Conservation (phyloP, 2,113 vertebrate genomes). For the Hystrix brachyura region DNA sequence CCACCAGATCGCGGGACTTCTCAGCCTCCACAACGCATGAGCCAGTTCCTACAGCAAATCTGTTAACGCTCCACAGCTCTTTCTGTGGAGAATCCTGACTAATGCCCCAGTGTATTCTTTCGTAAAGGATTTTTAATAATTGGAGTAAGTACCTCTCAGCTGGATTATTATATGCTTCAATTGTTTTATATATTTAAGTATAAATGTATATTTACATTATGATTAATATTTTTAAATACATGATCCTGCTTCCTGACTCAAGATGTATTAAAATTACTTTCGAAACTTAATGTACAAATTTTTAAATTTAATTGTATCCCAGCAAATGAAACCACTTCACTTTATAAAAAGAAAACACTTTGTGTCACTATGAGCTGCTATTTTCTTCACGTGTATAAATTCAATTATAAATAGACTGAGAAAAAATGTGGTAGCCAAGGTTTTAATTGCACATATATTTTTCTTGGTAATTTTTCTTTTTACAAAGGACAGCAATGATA, state of each 20-base stretch:
- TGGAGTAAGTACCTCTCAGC: not conserved
- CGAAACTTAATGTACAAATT: slow-evolving; percentile 22
- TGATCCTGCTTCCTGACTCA: not conserved
- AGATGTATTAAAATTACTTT: slow-evolving; percentile 31
- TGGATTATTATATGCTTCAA: not conserved
- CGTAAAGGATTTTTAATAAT: not conserved
- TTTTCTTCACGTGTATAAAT: not conserved
- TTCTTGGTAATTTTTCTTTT: slow-evolving; percentile 60
- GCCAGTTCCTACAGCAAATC: not conserved
- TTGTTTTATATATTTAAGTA: not conserved
- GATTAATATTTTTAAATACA: not conserved
- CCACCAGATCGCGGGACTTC: not conserved
- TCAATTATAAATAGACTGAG: slow-evolving; percentile 7
- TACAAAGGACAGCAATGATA: slow-evolving; percentile 19
- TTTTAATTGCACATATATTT: slow-evolving; percentile 44
- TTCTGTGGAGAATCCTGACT: not conserved
- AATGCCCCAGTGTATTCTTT: not conserved
- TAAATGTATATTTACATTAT: not conserved
- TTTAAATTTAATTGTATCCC: not conserved
- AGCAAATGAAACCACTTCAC: not conserved
- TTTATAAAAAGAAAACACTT: slow-evolving; percentile 31
- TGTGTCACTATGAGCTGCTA: not conserved
- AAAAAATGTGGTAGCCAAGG: not conserved
- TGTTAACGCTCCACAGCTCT: not conserved
- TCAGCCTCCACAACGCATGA: not conserved